Conservation (phyloP, 2,113 vertebrate species). For the Gopherus flavomarginatus region DNA sequence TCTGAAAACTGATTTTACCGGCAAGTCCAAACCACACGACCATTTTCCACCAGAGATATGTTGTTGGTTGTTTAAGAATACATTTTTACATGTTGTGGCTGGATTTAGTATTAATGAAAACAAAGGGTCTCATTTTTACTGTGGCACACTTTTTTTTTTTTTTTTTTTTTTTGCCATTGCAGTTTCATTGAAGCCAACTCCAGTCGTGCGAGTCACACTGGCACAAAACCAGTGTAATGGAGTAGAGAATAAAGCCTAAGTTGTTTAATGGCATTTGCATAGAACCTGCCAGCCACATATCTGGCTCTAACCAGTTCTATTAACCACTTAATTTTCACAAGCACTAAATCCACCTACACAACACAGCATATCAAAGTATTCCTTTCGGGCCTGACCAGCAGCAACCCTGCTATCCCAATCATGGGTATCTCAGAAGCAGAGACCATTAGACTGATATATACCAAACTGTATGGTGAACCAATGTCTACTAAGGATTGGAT, state of each 20-base stretch:
- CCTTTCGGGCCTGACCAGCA: background rate
- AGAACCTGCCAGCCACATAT: background rate
- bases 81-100: background rate
- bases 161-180: background rate
- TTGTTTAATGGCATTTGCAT: background rate
- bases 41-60: background rate
- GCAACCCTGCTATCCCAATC: background rate
- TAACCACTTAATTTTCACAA: background rate
- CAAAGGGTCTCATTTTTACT: background rate
- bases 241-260: background rate
- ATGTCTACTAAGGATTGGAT: background rate
- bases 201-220: fast-evolving
- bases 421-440: background rate
- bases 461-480: background rate
- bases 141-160: background rate
- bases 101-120: background rate
- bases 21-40: background rate
- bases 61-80: background rate
- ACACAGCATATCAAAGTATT: background rate
- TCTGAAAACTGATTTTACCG: background rate
- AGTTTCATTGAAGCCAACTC: background rate
- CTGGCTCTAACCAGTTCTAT: background rate
- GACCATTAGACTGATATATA: background rate
- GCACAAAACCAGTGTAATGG: background rate
- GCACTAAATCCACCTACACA: background rate